Percentiles rank a stretch among this genome's conserved stretches.
Evolutionary conservation across 1,140 invertebrate species (phyloP).

Genomic region (Zaprionus taronus): DNA sequence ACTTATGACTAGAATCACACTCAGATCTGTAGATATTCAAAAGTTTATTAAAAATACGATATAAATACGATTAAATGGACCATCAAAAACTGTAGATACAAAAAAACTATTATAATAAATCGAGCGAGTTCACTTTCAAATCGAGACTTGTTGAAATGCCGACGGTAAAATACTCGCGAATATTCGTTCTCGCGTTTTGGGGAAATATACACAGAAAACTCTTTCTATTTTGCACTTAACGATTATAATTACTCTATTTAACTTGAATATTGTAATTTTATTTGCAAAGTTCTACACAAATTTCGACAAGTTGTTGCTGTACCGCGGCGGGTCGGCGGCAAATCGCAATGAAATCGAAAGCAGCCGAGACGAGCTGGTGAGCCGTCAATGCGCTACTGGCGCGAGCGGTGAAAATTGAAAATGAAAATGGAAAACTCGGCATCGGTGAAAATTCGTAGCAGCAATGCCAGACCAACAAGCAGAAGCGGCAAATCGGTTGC

Average conservation of each 20-base stretch:
- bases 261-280: neutral
- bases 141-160: conserved; percentile 43
- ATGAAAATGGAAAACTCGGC: conserved; percentile 80
- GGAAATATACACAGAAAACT: neutral
- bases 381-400: conserved; percentile 83
- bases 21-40: conserved; percentile 15
- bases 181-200: neutral
- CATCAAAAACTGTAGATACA: conserved; percentile 48
- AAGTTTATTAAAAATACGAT: neutral
- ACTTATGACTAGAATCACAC: conserved; percentile 17
- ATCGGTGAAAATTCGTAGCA: conserved; percentile 73
- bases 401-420: conserved; percentile 78
- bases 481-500: conserved; percentile 66
- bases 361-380: conserved; percentile 81
- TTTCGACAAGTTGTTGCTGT: conserved; percentile 1
- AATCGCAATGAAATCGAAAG: conserved; percentile 51
- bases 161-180: conserved; percentile 46
- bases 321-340: conserved; percentile 21
- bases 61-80: conserved; percentile 44
- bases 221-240: neutral
- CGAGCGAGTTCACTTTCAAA: conserved; percentile 13
- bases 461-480: conserved; percentile 38
- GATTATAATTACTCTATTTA: neutral
- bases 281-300: conserved; percentile 32
- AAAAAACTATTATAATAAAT: conserved; percentile 10